Conservation (phyloP, 2,888 invertebrate species). For the Volucella bombylans region DNA sequence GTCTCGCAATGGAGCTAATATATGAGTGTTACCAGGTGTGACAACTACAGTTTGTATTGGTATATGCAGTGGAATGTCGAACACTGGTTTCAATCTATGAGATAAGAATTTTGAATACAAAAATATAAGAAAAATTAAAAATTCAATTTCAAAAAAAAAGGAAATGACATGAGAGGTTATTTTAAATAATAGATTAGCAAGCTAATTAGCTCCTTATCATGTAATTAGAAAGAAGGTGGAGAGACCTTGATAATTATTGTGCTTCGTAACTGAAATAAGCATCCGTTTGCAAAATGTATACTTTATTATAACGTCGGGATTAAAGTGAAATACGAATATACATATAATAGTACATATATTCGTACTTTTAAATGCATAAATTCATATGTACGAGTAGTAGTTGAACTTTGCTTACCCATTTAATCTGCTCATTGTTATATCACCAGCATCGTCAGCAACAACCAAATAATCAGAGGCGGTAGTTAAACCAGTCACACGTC, state of each 20-base stretch:
- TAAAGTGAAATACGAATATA: background rate
- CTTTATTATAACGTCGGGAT: slow-evolving; percentile 9
- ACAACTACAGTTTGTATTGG: slow-evolving; percentile 84
- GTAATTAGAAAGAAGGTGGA: slow-evolving; percentile 47
- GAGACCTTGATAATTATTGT: slow-evolving; percentile 53
- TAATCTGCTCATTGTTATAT: slow-evolving; percentile 83
- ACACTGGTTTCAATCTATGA: slow-evolving; percentile 83
- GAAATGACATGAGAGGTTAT: background rate
- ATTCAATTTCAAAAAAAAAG: background rate
- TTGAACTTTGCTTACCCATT: slow-evolving; percentile 81
- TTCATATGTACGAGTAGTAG: background rate
- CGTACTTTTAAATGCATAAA: background rate
- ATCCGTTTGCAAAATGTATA: slow-evolving; percentile 11
- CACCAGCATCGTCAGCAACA: slow-evolving; percentile 84
- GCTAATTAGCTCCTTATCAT: slow-evolving; percentile 66
- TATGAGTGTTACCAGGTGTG: slow-evolving; percentile 84
- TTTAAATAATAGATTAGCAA: slow-evolving; percentile 9
- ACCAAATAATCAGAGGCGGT: slow-evolving; percentile 83
- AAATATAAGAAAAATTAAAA: background rate
- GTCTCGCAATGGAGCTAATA: slow-evolving; percentile 85
- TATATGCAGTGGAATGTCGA: slow-evolving; percentile 83
- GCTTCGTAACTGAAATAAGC: slow-evolving; percentile 40
- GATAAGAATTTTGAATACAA: slow-evolving; percentile 49
- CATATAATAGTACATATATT: background rate
- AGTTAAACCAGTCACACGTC: slow-evolving; percentile 83